A percentile compares a stretch with the other conserved stretches of the same genome.
Evolutionary conservation across 2,797 vertebrate species (phyloP).

Genomic region (Euthynnus affinis): DNA sequence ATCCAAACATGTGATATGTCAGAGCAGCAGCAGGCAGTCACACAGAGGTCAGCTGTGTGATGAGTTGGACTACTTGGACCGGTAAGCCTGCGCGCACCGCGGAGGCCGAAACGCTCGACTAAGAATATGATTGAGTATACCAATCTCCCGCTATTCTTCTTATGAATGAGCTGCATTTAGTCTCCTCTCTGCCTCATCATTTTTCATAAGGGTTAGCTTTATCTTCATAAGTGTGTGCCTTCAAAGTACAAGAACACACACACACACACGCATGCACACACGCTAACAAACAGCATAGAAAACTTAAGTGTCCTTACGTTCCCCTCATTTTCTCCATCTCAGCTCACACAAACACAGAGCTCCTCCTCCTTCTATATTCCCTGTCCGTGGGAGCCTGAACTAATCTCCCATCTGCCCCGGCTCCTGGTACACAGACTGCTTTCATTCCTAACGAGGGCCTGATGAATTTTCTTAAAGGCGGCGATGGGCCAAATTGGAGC

Average conservation of each 20-base stretch:
- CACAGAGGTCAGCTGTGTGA: slow-evolving; percentile 23
- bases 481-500: slow-evolving; percentile 84
- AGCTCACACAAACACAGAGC: slow-evolving; percentile 46
- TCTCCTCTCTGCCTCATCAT: background rate
- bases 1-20: slow-evolving; percentile 15
- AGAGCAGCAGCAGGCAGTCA: slow-evolving; percentile 26
- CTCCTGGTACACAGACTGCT: slow-evolving; percentile 80
- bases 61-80: slow-evolving; percentile 4
- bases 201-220: background rate
- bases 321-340: slow-evolving; percentile 48
- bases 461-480: slow-evolving; percentile 84
- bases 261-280: background rate
- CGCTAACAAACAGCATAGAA: background rate
- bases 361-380: slow-evolving; percentile 54
- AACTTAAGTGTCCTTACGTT: slow-evolving; percentile 42
- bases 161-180: slow-evolving; percentile 1
- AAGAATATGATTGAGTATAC: background rate
- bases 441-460: slow-evolving; percentile 83
- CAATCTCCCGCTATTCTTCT: slow-evolving; percentile 3
- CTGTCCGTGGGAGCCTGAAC: slow-evolving; percentile 78
- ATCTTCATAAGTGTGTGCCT: slow-evolving; percentile 3
- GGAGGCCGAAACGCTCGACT: background rate
- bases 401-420: slow-evolving; percentile 80
- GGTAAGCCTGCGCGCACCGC: background rate
- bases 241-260: slow-evolving; percentile 6